Evolutionary conservation across 2,113 vertebrate genomes (phyloP), one percentile per base, ranked within the genome.

Genomic region (Acanthisitta chloris): DNA sequence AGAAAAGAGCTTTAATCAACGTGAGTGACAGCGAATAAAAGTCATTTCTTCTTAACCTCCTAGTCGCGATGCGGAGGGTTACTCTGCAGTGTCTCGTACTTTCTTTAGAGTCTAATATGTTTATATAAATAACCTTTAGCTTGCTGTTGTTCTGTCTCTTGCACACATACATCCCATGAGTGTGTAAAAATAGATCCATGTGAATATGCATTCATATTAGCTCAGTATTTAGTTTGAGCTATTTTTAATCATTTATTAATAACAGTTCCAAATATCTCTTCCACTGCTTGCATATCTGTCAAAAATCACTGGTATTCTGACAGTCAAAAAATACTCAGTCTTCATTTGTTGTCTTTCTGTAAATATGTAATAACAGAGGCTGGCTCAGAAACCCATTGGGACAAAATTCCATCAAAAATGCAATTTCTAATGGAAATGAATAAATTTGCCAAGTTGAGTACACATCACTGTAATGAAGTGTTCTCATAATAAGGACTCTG

Each of bases 1-100:
- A 82, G 87, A 69, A 91, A 95, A 86, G 33, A n/a, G 33, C 78
- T 96, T 89, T 91, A 81, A 96, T 96, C 93, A 91, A 65, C 26
- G 8, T 62, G 81, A 96, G 73, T 94, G 93, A 87, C 79, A 94
- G 76, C 42, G 42, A 87, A 89, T 90, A 89, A 49, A 89, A 87
- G 43, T 74, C 0, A 0, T 69, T 87, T 76, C 70, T 92, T 87
- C 71, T 93, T 90, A 82, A 62, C 62, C 62, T 78, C 24, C 65
- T 91, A 23, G 42, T 91, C 1, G 0, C 42, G 74, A 48, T 25
- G 23, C 23, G 12, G 48, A 84, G 65, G n/a, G 38, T 84, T 85
- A 31, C 20, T 82, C 62, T 65, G 52, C 43, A 23, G 4, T 33
- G 36, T 34, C 17, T 82, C 62, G 46, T 54, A 26, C 14, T 81